Conservation (phyloP, 1,140 invertebrate genomes). For the Penaeus japonicus region DNA sequence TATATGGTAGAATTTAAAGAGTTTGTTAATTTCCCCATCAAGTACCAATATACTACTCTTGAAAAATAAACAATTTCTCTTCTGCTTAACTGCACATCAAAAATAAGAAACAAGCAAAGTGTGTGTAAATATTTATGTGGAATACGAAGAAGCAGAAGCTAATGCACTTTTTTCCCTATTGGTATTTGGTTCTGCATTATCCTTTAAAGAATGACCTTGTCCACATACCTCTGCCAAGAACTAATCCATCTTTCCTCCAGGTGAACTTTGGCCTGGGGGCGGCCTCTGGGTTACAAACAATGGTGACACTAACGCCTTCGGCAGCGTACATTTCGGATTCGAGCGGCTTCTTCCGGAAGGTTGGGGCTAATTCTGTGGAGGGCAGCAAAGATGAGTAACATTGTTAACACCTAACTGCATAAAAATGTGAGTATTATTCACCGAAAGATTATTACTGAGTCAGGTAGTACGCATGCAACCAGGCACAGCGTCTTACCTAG, state of each 20-base stretch:
- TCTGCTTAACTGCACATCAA: too few relatives aligned
- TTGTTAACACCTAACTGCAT: not conserved
- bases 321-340: conserved; percentile 89
- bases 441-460: not conserved
- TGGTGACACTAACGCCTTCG: conserved; percentile 88
- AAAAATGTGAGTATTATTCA: not conserved
- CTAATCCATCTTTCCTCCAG: conserved; percentile 90
- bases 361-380: conserved; percentile 77
- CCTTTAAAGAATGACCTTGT: not conserved
- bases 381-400: conserved; percentile 59
- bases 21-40: too few relatives aligned
- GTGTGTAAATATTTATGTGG: not conserved
- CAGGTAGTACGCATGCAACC: conserved; percentile 49
- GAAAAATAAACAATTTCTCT: too few relatives aligned
- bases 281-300: conserved; percentile 92
- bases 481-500: conserved; percentile 67
- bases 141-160: not conserved
- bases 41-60: too few relatives aligned
- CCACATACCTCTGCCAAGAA: conserved; percentile 68
- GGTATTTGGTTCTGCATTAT: not conserved
- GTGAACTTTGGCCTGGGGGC: conserved; percentile 87
- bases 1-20: too few relatives aligned
- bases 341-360: conserved; percentile 89
- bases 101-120: too few relatives aligned
- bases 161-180: not conserved